phyloP scores from a whole-genome alignment of 2,888 invertebrate species.

The Chelonus formosanus region DNA sequence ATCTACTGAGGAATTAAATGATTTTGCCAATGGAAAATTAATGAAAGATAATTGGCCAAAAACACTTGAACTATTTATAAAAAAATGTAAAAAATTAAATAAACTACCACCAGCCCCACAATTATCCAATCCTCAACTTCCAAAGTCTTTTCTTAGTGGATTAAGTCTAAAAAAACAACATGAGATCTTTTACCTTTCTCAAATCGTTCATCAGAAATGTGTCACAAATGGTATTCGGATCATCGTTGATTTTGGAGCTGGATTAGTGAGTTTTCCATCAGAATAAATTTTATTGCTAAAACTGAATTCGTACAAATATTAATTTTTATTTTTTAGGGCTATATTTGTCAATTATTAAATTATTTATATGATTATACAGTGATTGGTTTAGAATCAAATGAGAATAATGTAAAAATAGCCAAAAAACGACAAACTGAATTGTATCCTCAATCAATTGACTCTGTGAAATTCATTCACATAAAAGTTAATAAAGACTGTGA shows the following conservation, averaged over 20 bases:
- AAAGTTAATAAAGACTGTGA: slow-evolving; percentile 66
- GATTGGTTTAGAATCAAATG: slow-evolving; percentile 75
- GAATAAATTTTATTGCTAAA: slow-evolving; percentile 16
- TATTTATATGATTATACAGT: slow-evolving; percentile 70
- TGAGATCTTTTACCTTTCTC: slow-evolving; percentile 73
- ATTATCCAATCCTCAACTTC: slow-evolving; percentile 44
- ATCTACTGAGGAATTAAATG: slow-evolving; percentile 65
- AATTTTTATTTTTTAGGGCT: slow-evolving; percentile 70
- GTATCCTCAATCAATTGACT: slow-evolving; percentile 66
- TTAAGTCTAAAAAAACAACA: slow-evolving; percentile 75
- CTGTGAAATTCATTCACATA: slow-evolving; percentile 71
- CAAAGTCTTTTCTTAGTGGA: slow-evolving; percentile 56
- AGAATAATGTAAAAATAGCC: slow-evolving; percentile 69
- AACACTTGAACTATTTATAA: slow-evolving; percentile 64
- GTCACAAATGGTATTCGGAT: slow-evolving; percentile 64
- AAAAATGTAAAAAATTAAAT: slow-evolving; percentile 50
- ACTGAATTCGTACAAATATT: neutral
- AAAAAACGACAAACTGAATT: slow-evolving; percentile 69
- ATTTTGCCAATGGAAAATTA: slow-evolving; percentile 57
- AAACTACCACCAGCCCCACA: slow-evolving; percentile 48
- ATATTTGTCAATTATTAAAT: slow-evolving; percentile 75
- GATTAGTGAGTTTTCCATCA: slow-evolving; percentile 69
- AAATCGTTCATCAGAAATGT: slow-evolving; percentile 68
- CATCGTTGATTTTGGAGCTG: slow-evolving; percentile 79
- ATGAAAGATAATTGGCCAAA: slow-evolving; percentile 61